Evolutionary conservation across 2,113 vertebrate genomes (phyloP).

Genomic region (Recurvirostra avosetta): DNA sequence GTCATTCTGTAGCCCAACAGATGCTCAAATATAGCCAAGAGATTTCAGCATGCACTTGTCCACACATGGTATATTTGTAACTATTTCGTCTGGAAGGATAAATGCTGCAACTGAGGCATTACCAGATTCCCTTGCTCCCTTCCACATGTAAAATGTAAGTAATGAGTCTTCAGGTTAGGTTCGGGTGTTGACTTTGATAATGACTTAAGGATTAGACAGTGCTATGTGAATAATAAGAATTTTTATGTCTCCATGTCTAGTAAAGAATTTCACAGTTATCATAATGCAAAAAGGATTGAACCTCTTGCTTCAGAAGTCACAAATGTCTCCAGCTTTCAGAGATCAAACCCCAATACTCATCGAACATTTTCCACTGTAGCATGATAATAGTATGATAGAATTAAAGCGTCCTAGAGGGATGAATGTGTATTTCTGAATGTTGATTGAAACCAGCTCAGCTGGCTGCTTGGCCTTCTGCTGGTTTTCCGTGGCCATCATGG

Average conservation of each 20-base stretch:
- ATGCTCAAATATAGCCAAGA: background rate
- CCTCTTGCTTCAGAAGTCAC: background rate
- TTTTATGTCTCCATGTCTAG: background rate
- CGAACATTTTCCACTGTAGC: background rate
- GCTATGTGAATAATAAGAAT: background rate
- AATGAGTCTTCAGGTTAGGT: background rate
- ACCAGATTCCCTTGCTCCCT: background rate
- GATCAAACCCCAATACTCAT: background rate
- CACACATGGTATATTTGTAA: background rate
- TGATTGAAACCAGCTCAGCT: background rate
- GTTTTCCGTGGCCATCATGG: background rate
- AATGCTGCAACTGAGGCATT: background rate
- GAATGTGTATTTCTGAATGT: background rate
- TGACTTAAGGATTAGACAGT: background rate
- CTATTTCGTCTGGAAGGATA: background rate
- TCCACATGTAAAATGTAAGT: background rate
- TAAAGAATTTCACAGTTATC: background rate
- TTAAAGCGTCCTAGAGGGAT: background rate
- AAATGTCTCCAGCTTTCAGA: background rate
- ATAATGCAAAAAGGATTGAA: background rate
- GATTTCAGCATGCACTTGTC: background rate
- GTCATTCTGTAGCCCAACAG: background rate
- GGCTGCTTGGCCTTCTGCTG: background rate
- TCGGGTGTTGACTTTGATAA: background rate
- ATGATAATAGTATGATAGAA: background rate